Evolutionary conservation across 53 echinoderm and acorn worm genomes (phyloP).

Genomic region (Echinometra lucunter): DNA sequence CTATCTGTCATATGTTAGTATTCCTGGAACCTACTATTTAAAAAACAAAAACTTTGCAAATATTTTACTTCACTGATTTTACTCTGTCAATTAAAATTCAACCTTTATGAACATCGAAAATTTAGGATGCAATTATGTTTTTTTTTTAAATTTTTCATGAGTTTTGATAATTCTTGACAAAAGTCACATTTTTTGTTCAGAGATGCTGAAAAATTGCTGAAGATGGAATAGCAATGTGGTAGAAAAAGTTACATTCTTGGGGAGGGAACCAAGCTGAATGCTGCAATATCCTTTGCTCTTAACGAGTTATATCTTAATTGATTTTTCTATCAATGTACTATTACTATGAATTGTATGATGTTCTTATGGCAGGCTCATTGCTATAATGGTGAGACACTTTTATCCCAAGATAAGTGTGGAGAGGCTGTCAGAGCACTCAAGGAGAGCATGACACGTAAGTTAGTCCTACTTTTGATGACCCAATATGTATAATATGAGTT

Average conservation of each 20-base stretch:
- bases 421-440: conserved; percentile 87
- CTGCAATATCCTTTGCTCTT: too few relatives aligned
- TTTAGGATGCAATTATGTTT: too few relatives aligned
- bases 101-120: too few relatives aligned
- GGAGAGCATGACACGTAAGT: conserved; percentile 92
- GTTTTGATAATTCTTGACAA: too few relatives aligned
- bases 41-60: background rate
- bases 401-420: conserved; percentile 92
- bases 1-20: conserved; percentile 93
- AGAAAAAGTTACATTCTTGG: too few relatives aligned
- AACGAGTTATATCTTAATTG: too few relatives aligned
- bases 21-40: background rate
- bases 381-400: conserved; percentile 88
- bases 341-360: background rate
- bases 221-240: too few relatives aligned
- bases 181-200: too few relatives aligned
- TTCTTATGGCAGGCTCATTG: conserved; percentile 83
- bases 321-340: background rate
- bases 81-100: too few relatives aligned
- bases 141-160: too few relatives aligned
- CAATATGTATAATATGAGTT: background rate
- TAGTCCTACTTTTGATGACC: background rate
- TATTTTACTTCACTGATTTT: background rate
- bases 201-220: too few relatives aligned
- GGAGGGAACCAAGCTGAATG: too few relatives aligned